Percentiles rank a stretch among this genome's conserved stretches.
Evolutionary conservation across 2,113 vertebrate genomes (phyloP).

Genomic region (Tetraodon nigroviridis): DNA sequence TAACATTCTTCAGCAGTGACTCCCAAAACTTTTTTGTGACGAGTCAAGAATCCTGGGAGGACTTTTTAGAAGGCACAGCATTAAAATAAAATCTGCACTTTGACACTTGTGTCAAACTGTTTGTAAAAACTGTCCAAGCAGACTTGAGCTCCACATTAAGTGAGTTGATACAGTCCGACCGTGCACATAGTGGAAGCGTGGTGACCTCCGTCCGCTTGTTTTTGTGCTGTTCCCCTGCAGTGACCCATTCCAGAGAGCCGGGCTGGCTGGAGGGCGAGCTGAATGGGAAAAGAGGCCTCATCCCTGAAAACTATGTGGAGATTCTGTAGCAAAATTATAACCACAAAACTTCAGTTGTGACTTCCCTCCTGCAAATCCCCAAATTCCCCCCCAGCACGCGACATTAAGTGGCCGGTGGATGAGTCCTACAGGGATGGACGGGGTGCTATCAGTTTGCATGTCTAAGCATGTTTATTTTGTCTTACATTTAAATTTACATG

Average conservation of each 20-base stretch:
- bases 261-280: slow-evolving; percentile 97
- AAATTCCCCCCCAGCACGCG: slow-evolving; percentile 6
- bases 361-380: no score
- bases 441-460: background rate
- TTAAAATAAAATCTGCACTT: background rate
- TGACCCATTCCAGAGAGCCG: slow-evolving; percentile 84
- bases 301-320: slow-evolving; percentile 97
- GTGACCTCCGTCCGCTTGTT: slow-evolving; percentile 29
- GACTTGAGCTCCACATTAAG: background rate
- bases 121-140: slow-evolving; percentile 1
- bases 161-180: background rate
- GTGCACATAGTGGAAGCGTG: background rate
- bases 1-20: background rate
- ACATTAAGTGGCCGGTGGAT: slow-evolving; percentile 2
- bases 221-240: slow-evolving; percentile 61
- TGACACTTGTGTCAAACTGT: slow-evolving; percentile 27
- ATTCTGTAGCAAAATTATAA: slow-evolving; percentile 75
- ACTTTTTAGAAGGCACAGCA: slow-evolving; percentile 11
- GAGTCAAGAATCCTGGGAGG: slow-evolving; percentile 8
- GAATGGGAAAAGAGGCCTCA: slow-evolving; percentile 93
- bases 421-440: slow-evolving; percentile 12
- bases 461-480: slow-evolving; percentile 20
- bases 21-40: slow-evolving; percentile 13
- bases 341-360: background rate
- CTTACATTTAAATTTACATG: slow-evolving; percentile 7